Conservation (phyloP, 2,797 vertebrate species). For the Streptopelia turtur region DNA sequence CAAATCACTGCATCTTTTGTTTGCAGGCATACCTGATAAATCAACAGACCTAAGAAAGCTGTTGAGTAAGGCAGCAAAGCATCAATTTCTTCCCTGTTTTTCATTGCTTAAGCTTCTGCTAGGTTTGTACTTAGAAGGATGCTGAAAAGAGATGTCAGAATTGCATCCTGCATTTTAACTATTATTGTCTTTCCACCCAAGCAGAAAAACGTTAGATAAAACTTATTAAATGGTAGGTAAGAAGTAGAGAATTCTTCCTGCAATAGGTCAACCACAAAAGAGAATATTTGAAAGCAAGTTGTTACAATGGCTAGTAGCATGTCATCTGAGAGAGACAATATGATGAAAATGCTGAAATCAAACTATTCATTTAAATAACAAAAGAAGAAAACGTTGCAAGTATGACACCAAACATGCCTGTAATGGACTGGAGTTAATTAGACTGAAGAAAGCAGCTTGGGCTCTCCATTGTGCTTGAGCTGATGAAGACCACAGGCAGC, state of each 20-base stretch:
- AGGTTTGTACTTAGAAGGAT: not conserved
- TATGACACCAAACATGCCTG: not conserved
- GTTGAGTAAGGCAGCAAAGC: not conserved
- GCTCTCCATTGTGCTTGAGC: constrained; percentile 14
- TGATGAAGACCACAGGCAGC: not conserved
- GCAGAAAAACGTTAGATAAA: constrained; percentile 16
- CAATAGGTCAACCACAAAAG: not conserved
- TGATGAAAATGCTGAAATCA: not conserved
- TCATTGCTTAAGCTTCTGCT: not conserved
- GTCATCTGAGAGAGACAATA: not conserved
- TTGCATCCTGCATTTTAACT: not conserved
- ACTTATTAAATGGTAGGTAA: not conserved
- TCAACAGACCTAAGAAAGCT: not conserved
- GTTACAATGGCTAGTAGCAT: not conserved
- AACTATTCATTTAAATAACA: constrained; percentile 46
- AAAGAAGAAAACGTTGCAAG: not conserved
- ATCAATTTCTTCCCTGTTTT: not conserved
- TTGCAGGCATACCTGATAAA: not conserved
- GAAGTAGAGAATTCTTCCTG: constrained; percentile 11
- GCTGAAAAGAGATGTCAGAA: not conserved
- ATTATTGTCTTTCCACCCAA: not conserved
- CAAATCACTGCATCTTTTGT: not conserved
- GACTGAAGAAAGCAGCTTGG: constrained; percentile 40
- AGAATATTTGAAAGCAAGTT: constrained; percentile 27
- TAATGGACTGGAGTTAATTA: constrained; percentile 57